Base-by-base conservation (phyloP, 2,888 invertebrate species). In the Magallana nippona region DNA sequence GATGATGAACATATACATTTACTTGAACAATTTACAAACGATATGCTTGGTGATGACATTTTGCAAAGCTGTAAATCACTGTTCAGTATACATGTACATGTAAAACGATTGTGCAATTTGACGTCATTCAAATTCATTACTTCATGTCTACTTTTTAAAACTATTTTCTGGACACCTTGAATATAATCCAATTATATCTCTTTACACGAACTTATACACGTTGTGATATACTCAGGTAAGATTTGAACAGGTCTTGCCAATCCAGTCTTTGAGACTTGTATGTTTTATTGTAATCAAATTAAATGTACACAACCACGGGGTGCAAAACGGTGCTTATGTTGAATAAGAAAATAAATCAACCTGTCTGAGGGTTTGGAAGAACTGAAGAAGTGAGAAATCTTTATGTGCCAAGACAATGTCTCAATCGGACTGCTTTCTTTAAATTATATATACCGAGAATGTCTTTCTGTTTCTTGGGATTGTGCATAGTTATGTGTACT, bases 361-460 rank as follows among this genome's bases (percentile, higher is more conserved):
- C 11, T 71, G 22, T 71, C 13, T 27, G 11, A 71, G 11, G 15
- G 13, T 60, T 19, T 60, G n/a, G 11, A 71, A 27, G 32, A 71
- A 71, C 71, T 63, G 10, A 63, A 22, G 44, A 5, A 44, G 44
- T 27, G 63, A 27, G 19, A 27, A 32, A 27, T 22, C 11, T 19
- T 71, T 27, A 15, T 71, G 71, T 27, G 71, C 71, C 27, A 27
- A 71, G 27, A 71, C 71, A 71, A 71, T 13, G 71, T 71, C 71
- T 71, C 71, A 27, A 15, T 15, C 71, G 19, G 71, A 71, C 62
- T 19, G 19, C 15, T 71, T 27, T 11, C 27, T 71, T 27, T 15
- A 2, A 60, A 60, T 60, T 60, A 5, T 60, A 60, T n/a, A 15
- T 60, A 27, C 27, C 13, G 22, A 71, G 10, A 60, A 19, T 60